Percentiles rank a stretch among this genome's conserved stretches.
Conservation (phyloP, 2,888 invertebrate species). For the Steromphala cineraria region DNA sequence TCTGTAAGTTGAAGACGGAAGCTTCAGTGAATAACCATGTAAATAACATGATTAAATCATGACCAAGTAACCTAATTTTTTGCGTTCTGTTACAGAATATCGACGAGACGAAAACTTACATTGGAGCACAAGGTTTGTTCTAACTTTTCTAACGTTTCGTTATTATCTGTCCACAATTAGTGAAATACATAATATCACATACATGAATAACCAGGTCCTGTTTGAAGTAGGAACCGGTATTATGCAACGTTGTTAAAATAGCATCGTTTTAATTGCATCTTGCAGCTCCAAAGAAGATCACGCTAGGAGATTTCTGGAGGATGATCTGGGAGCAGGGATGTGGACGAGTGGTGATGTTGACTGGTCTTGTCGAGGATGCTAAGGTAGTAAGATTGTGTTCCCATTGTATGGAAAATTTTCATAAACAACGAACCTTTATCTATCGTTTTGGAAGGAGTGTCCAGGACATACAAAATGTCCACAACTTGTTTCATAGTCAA, state of each 20-base stretch:
- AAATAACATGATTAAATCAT: too few relatives aligned
- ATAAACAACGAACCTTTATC: too few relatives aligned
- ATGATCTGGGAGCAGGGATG: neutral
- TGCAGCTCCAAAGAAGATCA: neutral
- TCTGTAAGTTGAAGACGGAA: too few relatives aligned
- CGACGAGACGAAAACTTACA: neutral
- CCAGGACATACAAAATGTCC: neutral
- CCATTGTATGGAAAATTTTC: too few relatives aligned
- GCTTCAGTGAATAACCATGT: too few relatives aligned
- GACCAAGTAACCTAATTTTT: too few relatives aligned
- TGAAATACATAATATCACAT: too few relatives aligned
- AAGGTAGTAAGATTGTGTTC: neutral
- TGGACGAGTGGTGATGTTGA: neutral
- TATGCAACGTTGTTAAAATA: too few relatives aligned
- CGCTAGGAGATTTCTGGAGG: neutral
- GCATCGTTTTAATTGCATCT: neutral
- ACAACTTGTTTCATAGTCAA: neutral
- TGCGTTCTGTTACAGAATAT: neutral
- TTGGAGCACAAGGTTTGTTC: neutral
- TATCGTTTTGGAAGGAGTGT: too few relatives aligned
- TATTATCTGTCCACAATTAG: too few relatives aligned
- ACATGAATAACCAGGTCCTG: neutral
- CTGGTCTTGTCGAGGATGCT: neutral
- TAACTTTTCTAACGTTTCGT: too few relatives aligned
- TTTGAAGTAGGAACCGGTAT: too few relatives aligned